A percentile compares a stretch with the other conserved stretches of the same genome.
These are phyloP conservation scores for Mustelus asterias DNA, from an alignment of 2,113 vertebrate species.

Conservation along the genomic window DNA sequence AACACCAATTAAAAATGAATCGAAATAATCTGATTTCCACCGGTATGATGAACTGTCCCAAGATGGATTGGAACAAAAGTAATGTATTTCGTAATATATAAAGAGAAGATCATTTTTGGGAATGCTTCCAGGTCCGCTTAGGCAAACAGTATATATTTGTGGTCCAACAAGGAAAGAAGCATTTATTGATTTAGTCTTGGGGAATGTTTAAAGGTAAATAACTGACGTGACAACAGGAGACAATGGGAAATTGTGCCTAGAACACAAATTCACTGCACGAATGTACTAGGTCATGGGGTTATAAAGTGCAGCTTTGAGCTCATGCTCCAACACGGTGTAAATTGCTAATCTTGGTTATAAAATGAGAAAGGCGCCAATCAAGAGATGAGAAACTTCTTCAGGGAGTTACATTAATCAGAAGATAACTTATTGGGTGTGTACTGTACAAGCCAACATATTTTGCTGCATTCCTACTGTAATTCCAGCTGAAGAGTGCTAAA, in stretches of 20 bases:
- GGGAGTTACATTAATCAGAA: not conserved
- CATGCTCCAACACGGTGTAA: not conserved
- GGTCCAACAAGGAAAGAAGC: not conserved
- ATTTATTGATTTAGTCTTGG: not conserved
- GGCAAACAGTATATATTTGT: not conserved
- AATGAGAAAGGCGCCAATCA: not conserved
- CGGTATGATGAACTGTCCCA: not conserved
- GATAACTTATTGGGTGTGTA: not conserved
- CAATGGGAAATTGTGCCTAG: not conserved
- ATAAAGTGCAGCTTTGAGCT: not conserved
- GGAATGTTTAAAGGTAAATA: not conserved
- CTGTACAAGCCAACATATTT: not conserved
- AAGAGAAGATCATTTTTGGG: not conserved
- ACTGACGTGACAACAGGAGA: not conserved
- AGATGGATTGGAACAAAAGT: not conserved
- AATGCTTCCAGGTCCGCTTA: not conserved
- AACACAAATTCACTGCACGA: not conserved
- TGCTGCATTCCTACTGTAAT: not conserved
- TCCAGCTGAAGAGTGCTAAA: not conserved
- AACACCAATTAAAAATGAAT: slow-evolving; percentile 29
- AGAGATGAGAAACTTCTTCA: not conserved
- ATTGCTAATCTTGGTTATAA: not conserved
- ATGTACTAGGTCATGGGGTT: not conserved
- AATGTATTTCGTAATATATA: not conserved
- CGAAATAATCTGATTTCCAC: slow-evolving; percentile 1